These are phyloP conservation scores for Ailurus styani DNA, from an alignment of 2,113 vertebrate genomes.

Conservation along the genomic window DNA sequence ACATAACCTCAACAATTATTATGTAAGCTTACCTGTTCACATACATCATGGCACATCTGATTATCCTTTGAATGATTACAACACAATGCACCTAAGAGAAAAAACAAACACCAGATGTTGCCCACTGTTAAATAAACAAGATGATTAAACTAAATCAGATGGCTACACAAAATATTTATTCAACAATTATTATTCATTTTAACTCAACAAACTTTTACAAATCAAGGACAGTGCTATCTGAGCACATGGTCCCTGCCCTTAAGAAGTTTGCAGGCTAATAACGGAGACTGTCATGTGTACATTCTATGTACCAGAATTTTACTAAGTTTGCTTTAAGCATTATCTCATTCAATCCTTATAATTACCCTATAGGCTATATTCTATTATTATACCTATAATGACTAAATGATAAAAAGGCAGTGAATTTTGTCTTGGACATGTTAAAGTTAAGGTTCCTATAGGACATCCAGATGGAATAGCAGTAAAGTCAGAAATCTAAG, in stretches of 20 bases:
- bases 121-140: conserved; percentile 22
- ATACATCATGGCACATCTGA: conserved; percentile 93
- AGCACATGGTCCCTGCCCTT: neutral
- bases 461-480: neutral
- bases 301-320: conserved; percentile 20
- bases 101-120: conserved; percentile 32
- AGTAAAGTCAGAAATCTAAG: neutral
- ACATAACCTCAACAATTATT: neutral
- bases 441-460: neutral
- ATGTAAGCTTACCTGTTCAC: conserved; percentile 90
- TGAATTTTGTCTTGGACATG: conserved; percentile 21
- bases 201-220: conserved; percentile 29
- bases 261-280: neutral
- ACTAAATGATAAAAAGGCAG: neutral
- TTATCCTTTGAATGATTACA: conserved; percentile 92
- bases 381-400: neutral
- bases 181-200: neutral
- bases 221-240: neutral
- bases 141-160: neutral
- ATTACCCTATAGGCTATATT: neutral
- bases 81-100: conserved; percentile 88
- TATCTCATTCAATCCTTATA: conserved; percentile 2
- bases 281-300: neutral
- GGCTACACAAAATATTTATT: neutral
- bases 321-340: neutral